Conservation (phyloP, 2,113 vertebrate species). For the Mesitornis unicolor region DNA sequence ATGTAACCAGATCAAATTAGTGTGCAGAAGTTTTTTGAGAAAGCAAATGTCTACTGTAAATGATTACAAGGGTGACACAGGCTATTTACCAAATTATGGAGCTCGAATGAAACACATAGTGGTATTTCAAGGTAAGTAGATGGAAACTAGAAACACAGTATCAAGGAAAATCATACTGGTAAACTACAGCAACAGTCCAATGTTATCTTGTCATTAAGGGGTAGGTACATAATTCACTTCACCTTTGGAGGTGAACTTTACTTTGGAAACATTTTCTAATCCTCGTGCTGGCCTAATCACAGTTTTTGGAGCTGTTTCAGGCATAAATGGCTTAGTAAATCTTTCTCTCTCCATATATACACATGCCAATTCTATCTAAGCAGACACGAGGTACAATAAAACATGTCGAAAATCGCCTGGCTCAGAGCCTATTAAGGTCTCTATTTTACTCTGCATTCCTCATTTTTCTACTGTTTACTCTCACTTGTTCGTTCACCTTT, state of each 20-base stretch:
- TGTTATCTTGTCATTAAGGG: not conserved
- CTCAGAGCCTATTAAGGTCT: not conserved
- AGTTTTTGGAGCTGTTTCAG: constrained; percentile 9
- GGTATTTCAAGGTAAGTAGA: not conserved
- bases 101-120: not conserved
- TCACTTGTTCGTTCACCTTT: not conserved
- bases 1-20: not conserved
- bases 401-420: not conserved
- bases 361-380: constrained; percentile 36
- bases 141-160: not conserved
- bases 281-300: not conserved
- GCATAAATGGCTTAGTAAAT: constrained; percentile 29
- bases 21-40: not conserved
- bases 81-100: not conserved
- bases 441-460: not conserved
- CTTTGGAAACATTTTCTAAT: constrained; percentile 29
- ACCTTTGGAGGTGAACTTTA: constrained; percentile 6
- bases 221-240: not conserved
- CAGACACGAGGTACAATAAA: not conserved
- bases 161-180: not conserved
- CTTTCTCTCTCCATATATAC: not conserved
- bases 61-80: not conserved
- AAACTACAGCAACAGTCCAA: not conserved
- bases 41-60: not conserved
- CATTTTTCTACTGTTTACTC: not conserved